Evolutionary conservation across 2,888 invertebrate species (phyloP).

Genomic region (Drosophila koepferae): DNA sequence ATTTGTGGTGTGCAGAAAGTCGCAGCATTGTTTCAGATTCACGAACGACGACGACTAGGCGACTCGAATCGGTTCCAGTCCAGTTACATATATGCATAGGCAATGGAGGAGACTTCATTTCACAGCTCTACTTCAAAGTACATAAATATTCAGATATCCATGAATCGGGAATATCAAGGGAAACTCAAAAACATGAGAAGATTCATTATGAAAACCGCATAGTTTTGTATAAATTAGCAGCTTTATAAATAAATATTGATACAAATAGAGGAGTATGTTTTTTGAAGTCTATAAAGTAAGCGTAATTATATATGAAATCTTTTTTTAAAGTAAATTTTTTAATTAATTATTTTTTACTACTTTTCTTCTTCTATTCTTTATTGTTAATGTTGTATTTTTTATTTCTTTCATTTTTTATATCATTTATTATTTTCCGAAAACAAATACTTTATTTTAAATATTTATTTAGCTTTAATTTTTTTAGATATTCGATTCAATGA

Average conservation of each 20-base stretch:
- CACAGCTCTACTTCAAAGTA: constrained; percentile 12
- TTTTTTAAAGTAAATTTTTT: neutral
- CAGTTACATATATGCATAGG: constrained; percentile 54
- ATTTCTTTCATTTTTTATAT: too few species aligned
- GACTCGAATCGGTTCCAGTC: constrained; percentile 39
- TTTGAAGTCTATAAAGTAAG: too few species aligned
- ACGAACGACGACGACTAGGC: constrained; percentile 3
- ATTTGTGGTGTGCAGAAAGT: constrained; percentile 40
- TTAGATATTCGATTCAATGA: neutral
- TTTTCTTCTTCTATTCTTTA: too few species aligned
- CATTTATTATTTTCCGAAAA: too few species aligned
- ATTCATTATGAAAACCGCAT: neutral
- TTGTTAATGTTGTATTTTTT: too few species aligned
- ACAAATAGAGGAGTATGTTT: neutral
- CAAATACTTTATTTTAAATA: too few species aligned
- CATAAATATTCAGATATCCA: constrained; percentile 27
- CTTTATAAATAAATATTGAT: neutral
- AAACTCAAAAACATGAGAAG: neutral
- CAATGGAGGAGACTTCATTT: constrained; percentile 25
- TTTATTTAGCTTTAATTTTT: too few species aligned
- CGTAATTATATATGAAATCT: too few species aligned
- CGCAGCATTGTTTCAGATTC: constrained; percentile 46
- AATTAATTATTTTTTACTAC: too few species aligned
- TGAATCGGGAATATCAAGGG: constrained; percentile 8
- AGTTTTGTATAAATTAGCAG: neutral